Conservation (phyloP, 2,113 vertebrate species). For the Strix uralensis region DNA sequence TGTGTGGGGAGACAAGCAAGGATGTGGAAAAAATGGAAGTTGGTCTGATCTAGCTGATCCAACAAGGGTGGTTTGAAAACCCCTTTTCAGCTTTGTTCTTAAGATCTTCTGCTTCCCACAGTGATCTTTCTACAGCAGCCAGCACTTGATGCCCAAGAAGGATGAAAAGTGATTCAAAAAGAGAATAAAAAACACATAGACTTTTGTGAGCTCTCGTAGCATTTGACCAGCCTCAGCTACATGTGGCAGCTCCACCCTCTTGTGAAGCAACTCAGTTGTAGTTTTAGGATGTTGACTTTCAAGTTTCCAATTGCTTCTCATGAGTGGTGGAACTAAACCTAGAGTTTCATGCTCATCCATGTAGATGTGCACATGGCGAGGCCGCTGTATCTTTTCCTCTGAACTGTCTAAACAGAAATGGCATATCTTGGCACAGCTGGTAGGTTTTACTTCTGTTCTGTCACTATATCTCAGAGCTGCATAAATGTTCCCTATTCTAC, state of each 20-base stretch:
- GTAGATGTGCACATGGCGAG: accelerated
- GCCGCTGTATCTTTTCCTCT: background rate
- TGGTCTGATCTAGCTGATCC: background rate
- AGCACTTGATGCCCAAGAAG: background rate
- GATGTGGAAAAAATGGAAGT: background rate
- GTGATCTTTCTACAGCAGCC: background rate
- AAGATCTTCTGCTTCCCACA: background rate
- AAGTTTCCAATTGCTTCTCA: background rate
- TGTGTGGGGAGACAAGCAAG: background rate
- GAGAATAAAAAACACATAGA: background rate
- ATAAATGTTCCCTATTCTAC: background rate
- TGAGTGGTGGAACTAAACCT: background rate
- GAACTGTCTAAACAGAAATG: background rate
- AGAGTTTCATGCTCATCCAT: background rate
- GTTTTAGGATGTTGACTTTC: background rate
- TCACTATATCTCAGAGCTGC: background rate
- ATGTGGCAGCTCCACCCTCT: background rate
- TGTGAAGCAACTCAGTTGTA: background rate
- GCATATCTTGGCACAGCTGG: background rate
- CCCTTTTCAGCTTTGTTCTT: background rate
- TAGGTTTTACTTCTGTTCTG: background rate
- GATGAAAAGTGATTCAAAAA: background rate
- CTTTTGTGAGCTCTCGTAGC: background rate
- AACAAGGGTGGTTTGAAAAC: background rate
- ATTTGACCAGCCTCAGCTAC: background rate